Evolutionary conservation across 1,140 invertebrate species (phyloP).

Genomic region (Hormaphis cornu): DNA sequence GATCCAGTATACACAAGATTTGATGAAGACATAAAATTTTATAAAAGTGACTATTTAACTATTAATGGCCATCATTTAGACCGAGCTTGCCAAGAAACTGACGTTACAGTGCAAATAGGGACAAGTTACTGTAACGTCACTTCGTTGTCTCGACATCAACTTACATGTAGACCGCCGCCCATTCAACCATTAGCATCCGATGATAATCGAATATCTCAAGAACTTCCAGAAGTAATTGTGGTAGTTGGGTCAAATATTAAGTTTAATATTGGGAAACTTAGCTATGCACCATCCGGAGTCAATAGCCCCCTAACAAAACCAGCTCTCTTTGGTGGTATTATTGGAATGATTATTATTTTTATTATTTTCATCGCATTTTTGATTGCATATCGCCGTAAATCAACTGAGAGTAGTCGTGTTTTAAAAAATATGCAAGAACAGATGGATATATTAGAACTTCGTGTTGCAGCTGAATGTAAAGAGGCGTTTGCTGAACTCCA

Average conservation of each 20-base stretch:
- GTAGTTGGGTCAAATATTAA: constrained; percentile 72
- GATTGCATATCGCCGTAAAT: constrained; percentile 89
- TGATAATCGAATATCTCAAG: constrained; percentile 44
- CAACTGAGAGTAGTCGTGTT: constrained; percentile 90
- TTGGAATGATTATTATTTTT: constrained; percentile 54
- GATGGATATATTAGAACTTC: constrained; percentile 96
- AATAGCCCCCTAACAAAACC: constrained; percentile 68
- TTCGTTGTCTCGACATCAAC: constrained; percentile 73
- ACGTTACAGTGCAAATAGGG: constrained; percentile 85
- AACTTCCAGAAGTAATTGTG: constrained; percentile 74
- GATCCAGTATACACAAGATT: constrained; percentile 84
- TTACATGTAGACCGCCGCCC: constrained; percentile 80
- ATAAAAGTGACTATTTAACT: constrained; percentile 91
- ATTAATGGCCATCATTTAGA: constrained; percentile 91
- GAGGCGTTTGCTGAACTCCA: constrained; percentile 98
- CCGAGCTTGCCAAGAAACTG: constrained; percentile 75
- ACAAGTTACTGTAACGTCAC: constrained; percentile 85
- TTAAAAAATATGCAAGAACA: constrained; percentile 99
- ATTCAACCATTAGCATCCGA: constrained; percentile 57
- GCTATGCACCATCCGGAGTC: constrained; percentile 74
- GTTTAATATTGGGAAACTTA: constrained; percentile 82
- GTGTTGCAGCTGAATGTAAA: constrained; percentile 96
- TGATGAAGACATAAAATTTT: constrained; percentile 85
- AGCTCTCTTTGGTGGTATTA: constrained; percentile 70
- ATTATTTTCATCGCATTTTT: constrained; percentile 72